Evolutionary conservation across 2,113 vertebrate genomes (phyloP).

Genomic region (Notarius lentiginosus): DNA sequence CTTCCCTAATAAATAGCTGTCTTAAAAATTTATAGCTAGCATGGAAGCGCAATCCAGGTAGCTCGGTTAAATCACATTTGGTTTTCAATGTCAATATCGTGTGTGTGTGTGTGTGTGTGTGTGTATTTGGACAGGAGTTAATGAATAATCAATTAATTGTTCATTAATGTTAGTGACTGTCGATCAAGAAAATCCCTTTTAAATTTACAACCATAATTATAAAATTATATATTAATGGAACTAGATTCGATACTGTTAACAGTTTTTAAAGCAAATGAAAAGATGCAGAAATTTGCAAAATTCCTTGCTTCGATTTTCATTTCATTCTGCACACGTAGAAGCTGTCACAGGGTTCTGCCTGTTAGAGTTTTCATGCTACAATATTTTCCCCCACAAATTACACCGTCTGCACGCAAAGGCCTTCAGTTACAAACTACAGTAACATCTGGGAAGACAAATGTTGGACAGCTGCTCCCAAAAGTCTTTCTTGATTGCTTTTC

Average conservation of each 20-base stretch:
- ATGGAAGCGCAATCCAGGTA: neutral
- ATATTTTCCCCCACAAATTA: neutral
- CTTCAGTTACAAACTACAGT: neutral
- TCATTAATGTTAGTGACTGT: too few relatives aligned
- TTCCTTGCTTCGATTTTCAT: neutral
- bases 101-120: too few relatives aligned
- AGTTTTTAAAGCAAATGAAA: neutral
- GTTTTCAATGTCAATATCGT: neutral
- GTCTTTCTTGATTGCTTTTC: neutral
- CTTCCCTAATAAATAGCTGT: neutral
- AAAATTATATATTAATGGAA: neutral
- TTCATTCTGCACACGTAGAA: neutral
- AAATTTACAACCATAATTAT: neutral
- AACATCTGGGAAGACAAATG: slow-evolving; percentile 16
- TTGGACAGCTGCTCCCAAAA: slow-evolving; percentile 8
- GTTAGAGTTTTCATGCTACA: neutral
- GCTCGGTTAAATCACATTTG: neutral
- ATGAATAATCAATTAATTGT: too few relatives aligned
- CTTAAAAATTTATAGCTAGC: neutral
- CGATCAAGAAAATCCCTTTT: too few relatives aligned
- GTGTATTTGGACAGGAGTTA: too few relatives aligned
- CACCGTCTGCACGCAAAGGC: neutral
- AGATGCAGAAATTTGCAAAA: neutral
- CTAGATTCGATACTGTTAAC: neutral
- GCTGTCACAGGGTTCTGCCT: neutral